phyloP scores from a whole-genome alignment of 2,888 invertebrate genomes.

The Acronicta aceris region DNA sequence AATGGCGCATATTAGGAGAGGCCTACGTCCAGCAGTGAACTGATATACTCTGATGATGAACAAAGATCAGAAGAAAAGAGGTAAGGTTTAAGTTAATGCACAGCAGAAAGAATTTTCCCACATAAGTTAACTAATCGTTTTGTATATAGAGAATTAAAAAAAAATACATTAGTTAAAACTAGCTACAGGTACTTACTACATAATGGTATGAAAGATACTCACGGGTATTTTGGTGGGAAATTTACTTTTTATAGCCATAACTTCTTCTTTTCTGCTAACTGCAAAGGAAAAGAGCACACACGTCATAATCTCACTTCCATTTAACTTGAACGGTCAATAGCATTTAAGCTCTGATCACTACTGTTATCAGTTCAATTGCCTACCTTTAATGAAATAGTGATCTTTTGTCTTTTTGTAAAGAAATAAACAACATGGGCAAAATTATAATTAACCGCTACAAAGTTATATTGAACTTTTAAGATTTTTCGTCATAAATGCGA shows the following conservation, averaged over 20 bases:
- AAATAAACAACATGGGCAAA: conserved; percentile 6
- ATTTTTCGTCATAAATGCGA: too few species aligned
- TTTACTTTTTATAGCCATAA: conserved; percentile 93
- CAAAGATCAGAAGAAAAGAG: too few species aligned
- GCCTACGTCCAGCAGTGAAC: too few species aligned
- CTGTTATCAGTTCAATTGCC: conserved; percentile 24
- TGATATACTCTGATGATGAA: too few species aligned
- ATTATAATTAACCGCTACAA: neutral
- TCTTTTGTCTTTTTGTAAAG: conserved; percentile 9
- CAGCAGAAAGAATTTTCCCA: too few species aligned
- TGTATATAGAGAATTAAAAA: too few species aligned
- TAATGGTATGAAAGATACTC: conserved; percentile 74
- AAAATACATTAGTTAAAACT: too few species aligned
- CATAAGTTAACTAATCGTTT: too few species aligned
- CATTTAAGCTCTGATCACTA: conserved; percentile 6
- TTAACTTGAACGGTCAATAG: conserved; percentile 25
- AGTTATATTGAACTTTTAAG: too few species aligned
- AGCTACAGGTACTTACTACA: too few species aligned
- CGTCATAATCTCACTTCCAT: conserved; percentile 16
- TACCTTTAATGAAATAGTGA: conserved; percentile 12
- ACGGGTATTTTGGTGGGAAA: conserved; percentile 95
- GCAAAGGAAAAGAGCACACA: conserved; percentile 66
- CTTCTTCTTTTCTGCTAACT: conserved; percentile 93
- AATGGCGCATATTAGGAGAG: too few species aligned
- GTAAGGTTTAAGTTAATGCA: too few species aligned